A percentile compares a stretch with the other conserved stretches of the same genome.
Conservation (phyloP, 2,888 invertebrate species). For the Volucella inanis region DNA sequence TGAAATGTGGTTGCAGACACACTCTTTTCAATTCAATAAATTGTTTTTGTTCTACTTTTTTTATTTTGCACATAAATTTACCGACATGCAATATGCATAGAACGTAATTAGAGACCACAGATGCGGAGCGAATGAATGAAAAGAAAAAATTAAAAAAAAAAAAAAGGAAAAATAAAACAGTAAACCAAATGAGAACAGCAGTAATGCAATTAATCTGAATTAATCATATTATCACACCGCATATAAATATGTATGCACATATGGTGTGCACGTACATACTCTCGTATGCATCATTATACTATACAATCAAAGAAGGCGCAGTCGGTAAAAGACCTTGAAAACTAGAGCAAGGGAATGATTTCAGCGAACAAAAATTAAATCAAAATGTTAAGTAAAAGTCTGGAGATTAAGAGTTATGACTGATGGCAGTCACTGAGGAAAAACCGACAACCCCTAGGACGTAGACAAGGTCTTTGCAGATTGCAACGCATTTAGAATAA, state of each 20-base stretch:
- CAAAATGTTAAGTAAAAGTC: no score
- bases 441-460: no score
- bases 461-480: no score
- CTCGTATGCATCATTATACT: background rate
- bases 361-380: background rate
- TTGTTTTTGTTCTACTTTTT: no score
- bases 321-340: slow-evolving; percentile 16
- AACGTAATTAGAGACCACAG: slow-evolving; percentile 61
- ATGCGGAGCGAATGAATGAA: slow-evolving; percentile 20
- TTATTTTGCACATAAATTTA: slow-evolving; percentile 50
- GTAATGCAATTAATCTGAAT: slow-evolving; percentile 66
- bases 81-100: slow-evolving; percentile 35
- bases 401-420: no score
- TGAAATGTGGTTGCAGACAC: slow-evolving; percentile 54
- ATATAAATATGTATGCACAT: background rate
- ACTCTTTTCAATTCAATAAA: slow-evolving; percentile 4
- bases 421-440: no score
- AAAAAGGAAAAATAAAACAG: slow-evolving; percentile 8
- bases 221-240: slow-evolving; percentile 49
- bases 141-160: background rate
- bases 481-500: no score
- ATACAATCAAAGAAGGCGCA: slow-evolving; percentile 3
- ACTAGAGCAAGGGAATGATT: background rate
- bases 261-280: no score
- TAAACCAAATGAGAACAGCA: slow-evolving; percentile 47